Base-by-base conservation (phyloP, 2,113 vertebrate genomes). In the Meles meles region DNA sequence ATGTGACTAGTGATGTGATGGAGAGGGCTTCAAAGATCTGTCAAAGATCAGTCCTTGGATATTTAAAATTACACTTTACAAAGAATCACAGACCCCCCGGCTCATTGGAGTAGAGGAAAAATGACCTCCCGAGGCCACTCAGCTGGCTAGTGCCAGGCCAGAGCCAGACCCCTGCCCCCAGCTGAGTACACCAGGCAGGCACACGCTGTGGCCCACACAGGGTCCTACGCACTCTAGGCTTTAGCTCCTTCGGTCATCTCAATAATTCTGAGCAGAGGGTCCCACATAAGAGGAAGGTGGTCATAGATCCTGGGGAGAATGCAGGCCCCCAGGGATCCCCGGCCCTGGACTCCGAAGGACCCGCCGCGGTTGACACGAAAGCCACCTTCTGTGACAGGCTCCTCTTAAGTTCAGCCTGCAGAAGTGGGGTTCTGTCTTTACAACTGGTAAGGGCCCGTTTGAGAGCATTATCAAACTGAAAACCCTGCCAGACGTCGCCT, bases 171-270 rank as follows among this genome's bases (percentile, higher is more conserved):
- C 12, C 2, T 47, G 67, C 3, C 42, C 52, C 71, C 21, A 2
- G 55, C 74, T 27, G 14, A 18, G 6, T 23, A 11, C 34, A 0
- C 27, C 52, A 6, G 31, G 1, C 20, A 18, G 31, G 34, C 18
- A 29, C 34, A 21, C 8, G 0, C 29, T 1, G 31, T 71, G 57
- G 34, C 42, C 84, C 31, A 23, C 31, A 57, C 71, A 4, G 27
- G 21, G 9, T 37, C 65, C 72, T 67, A 2, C 8, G 47, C 23
- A 8, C 9, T 9, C 5, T 0, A 1, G 2, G 52, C 42, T 4
- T 55, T 12, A 69, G 42, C 61, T 52, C 3, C 0, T 5, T 14
- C 2, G 21, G 2, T 12, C 6, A 0, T 17, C 76, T 23, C 27
- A 12, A 5, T 18, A 5, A 0, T 57, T 15, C 37, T 49, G 3